phyloP scores from a whole-genome alignment of 2,888 invertebrate genomes.

The Caenorhabditis doughertyi region DNA sequence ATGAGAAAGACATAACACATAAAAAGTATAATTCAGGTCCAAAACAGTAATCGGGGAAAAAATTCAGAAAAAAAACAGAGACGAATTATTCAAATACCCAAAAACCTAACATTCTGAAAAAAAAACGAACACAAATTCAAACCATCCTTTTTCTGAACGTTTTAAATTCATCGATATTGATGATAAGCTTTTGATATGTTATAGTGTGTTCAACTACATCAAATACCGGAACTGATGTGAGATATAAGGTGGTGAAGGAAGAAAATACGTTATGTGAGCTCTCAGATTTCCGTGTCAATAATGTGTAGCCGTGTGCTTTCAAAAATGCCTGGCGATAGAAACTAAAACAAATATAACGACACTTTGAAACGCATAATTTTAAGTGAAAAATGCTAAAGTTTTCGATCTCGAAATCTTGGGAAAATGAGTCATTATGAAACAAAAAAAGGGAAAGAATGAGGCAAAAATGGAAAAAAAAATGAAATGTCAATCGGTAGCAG shows the following conservation, averaged over 20 bases:
- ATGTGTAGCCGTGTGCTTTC: slow-evolving; percentile 33
- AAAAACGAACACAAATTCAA: background rate
- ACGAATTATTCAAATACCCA: background rate
- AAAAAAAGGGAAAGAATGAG: no score
- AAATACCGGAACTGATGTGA: slow-evolving; percentile 53
- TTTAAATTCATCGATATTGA: slow-evolving; percentile 8
- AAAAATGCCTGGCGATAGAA: slow-evolving; percentile 26
- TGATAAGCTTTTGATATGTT: slow-evolving; percentile 27
- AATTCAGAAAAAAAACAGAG: slow-evolving; percentile 4
- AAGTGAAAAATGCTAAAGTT: background rate
- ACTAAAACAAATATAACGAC: slow-evolving; percentile 26
- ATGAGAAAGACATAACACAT: slow-evolving; percentile 43
- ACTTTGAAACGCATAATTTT: background rate
- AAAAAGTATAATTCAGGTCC: slow-evolving; percentile 11
- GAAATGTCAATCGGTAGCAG: no score
- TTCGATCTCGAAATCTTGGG: background rate
- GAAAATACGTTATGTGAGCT: slow-evolving; percentile 29
- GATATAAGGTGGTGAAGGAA: slow-evolving; percentile 5
- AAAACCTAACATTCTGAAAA: background rate
- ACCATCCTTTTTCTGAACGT: background rate
- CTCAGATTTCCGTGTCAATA: slow-evolving; percentile 57
- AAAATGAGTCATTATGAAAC: background rate
- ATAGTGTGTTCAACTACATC: slow-evolving; percentile 42
- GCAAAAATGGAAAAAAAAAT: no score
- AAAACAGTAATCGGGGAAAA: background rate